Conservation (phyloP, 2,113 vertebrate genomes). For the Gallinago media region DNA sequence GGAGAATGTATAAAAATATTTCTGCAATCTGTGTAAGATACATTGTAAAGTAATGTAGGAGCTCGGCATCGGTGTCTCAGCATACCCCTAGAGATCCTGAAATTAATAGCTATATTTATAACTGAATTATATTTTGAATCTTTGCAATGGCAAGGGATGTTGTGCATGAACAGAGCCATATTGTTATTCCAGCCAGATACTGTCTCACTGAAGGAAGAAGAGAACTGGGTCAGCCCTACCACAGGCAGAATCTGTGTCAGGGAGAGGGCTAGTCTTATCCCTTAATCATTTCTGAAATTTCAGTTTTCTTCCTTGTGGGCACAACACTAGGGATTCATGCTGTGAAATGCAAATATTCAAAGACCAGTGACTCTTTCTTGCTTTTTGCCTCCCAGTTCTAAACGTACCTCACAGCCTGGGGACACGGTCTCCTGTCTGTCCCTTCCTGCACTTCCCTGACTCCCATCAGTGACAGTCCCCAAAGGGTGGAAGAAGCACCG, state of each 20-base stretch:
- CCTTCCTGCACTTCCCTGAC: neutral
- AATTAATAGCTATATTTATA: constrained; percentile 34
- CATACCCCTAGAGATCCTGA: neutral
- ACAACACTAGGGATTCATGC: neutral
- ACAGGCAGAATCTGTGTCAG: neutral
- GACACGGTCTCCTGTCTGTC: neutral
- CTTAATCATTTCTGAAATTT: neutral
- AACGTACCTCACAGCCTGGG: neutral
- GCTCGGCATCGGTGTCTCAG: neutral
- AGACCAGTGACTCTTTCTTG: neutral
- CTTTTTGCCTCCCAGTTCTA: neutral
- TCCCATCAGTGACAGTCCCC: neutral
- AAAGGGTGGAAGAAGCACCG: rapidly evolving
- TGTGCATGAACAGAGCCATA: neutral
- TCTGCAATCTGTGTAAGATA: neutral
- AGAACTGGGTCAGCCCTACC: constrained; percentile 9
- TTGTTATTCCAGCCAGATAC: neutral
- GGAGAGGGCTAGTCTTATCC: neutral
- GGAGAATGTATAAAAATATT: neutral
- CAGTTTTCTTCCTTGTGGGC: neutral
- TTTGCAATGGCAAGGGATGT: neutral
- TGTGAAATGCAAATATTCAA: neutral
- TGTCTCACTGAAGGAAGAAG: neutral
- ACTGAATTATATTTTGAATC: neutral
- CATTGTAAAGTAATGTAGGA: neutral